Conservation (phyloP, 2,888 invertebrate species). For the Torymus auratus region DNA sequence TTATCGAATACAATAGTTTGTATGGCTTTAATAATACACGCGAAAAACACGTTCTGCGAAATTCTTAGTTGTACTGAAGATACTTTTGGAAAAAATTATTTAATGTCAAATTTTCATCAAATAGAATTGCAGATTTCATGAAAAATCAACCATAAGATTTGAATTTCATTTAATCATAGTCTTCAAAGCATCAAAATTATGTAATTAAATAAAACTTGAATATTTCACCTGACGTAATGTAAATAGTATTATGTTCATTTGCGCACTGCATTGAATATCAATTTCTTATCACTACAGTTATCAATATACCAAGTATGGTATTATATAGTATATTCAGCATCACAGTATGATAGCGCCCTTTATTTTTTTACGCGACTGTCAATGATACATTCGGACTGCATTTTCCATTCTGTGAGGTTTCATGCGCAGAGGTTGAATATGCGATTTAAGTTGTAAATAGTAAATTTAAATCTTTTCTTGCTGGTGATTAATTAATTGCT, state of each 20-base stretch:
- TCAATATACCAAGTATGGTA: slow-evolving; percentile 60
- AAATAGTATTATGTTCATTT: slow-evolving; percentile 3
- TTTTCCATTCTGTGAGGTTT: slow-evolving; percentile 39
- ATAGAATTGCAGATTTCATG: no score
- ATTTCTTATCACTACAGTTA: slow-evolving; percentile 61
- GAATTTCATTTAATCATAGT: no score
- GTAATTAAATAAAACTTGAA: background rate
- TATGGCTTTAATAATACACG: slow-evolving; percentile 24
- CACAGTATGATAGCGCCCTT: slow-evolving; percentile 77
- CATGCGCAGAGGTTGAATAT: slow-evolving; percentile 19
- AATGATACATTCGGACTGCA: slow-evolving; percentile 66
- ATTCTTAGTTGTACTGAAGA: no score
- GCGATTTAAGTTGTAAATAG: slow-evolving; percentile 16
- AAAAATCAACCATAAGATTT: no score
- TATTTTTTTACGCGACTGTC: slow-evolving; percentile 73
- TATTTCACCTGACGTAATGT: slow-evolving; percentile 6
- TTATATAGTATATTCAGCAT: slow-evolving; percentile 69
- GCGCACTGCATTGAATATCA: slow-evolving; percentile 35
- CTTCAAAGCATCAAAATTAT: background rate
- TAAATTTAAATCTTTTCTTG: background rate
- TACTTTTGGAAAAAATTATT: no score
- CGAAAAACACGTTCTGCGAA: background rate
- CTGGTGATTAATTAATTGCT: no score
- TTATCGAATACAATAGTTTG: slow-evolving; percentile 32
- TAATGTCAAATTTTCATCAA: no score